Base-by-base conservation (phyloP, 2,113 vertebrate species). In the Chloroceryle aenea region DNA sequence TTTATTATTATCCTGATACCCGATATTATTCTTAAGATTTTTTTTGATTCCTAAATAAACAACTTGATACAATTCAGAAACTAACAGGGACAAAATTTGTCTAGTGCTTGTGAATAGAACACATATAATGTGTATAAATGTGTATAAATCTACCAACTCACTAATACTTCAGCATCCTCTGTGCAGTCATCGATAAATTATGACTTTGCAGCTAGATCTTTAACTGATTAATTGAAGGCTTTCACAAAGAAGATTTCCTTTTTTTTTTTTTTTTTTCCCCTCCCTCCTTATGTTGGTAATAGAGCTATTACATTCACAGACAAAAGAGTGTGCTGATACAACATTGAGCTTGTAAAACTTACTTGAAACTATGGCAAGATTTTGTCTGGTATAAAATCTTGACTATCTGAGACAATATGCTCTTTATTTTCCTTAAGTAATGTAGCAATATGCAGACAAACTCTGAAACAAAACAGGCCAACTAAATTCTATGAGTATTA, bases 161-260 rank as follows among this genome's bases (percentile, higher is more conserved):
- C 16, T 69, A 86, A 84, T 72, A 63, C 26, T 92, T 94, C 27
- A 45, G 38, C 40, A 67, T 77, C 58, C 36, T 89, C 42, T 74
- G 14, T 52, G 52, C 4, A 61, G 72, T 21, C 66, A 82, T 72
- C 73, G 80, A 79, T 81, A 93, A 82, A 83, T 75, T 89, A 59
- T 79, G 43, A 84, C 61, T 85, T 81, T 84, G 22, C 14, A 72
- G 63, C 55, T 84, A 92, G 43, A 78, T 81, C 18, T 74, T 91
- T 81, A 95, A 91, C 29, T 84, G 56, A 91, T 93, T 96, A 93
- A 95, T 88, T 95, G 40, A 8, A 91, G 75, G 20, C 48, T 94
- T 95, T 90, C 75, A 80, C 22, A 84, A 91, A 77, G 34, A 74
- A 72, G 19, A 6, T 82, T 59, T 9, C 6, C n/a, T 45, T 18